Evolutionary conservation across 2,113 vertebrate genomes (phyloP), one percentile per base, ranked within the genome.

Genomic region (Semnornis frantzii): DNA sequence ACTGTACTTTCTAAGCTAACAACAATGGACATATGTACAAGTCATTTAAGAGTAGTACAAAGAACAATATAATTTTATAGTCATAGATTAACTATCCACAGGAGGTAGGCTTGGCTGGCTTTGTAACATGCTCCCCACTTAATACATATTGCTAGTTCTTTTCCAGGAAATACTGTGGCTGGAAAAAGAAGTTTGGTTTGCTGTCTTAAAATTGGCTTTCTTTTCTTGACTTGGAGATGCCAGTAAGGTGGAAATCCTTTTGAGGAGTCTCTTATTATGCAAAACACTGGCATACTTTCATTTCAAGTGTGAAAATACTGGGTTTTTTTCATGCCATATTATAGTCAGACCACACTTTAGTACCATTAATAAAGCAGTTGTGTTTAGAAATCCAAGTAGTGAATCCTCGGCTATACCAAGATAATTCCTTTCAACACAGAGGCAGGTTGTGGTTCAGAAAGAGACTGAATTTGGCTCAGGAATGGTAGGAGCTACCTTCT

Each of bases 131-230:
- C 34, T 92, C 75, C 66, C 54, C 83, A 50, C 50, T 87, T 91
- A 46, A 82, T 68, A 77, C 31, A 37, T 15, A 70, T 33, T 37
- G 39, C 77, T 88, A 58, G 34, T 17, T 85, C 57, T 80, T 73
- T 92, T 96, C 72, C 94, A 95, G 94, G 66, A 96, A 85, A 86
- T 76, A 72, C 2, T 81, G 73, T 60, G 60, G 59, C 50, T 73
- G 9, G 11, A 24, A 92, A 73, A n/a, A 42, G 24, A 91, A n/a
- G 37, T 58, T 58, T 60, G 21, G 50, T 85, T 85, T 25, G 8
- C 20, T 62, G 37, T 71, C 59, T 74, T 74, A 39, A 71, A 92
- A 85, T 10, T 52, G 23, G 6, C 37, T 66, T 60, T 81, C 27
- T 95, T 80, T 81, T 44, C 68, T 86, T 89, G 58, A 57, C 78